Base-by-base conservation (phyloP, 1,140 invertebrate species). In the Cecropterus lyciades region DNA sequence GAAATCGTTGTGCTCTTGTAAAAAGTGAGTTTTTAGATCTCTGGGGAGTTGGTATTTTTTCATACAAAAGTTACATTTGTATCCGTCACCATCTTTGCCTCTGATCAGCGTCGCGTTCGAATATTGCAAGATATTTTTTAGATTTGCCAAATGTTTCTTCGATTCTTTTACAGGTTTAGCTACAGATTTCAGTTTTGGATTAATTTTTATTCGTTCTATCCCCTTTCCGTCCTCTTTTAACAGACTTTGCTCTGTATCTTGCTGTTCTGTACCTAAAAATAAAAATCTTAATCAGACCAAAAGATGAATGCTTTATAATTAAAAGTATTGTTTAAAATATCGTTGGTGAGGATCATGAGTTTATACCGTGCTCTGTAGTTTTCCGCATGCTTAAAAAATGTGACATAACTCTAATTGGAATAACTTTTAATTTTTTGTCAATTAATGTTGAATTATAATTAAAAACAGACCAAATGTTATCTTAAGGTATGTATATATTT, bases 81-180 rank as follows among this genome's bases (percentile, higher is more conserved):
- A 84, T 1, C 75, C 75, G 9, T 72, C 60, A 10, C 73, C 66
- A 7, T 69, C 56, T 66, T 77, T 76, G 11, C 69, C 69, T 9
- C 72, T 70, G 16, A 84, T 76, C 11, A 73, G 69, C 13, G 69
- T 82, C 4, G 77, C 79, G 49, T 84, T 84, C 0, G 79, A 78
- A 40, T 71, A 69, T 16, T 66, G 52, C 7, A 84, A 53, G 9
- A 84, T 75, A 13, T 71, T 73, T 67, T 51, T 70, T 8, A 80
- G 43, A 48, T 73, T 77, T 1, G 73, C 65, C 13, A 70, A 16
- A 57, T 73, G 67, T 52, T 73, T 74, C 16, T 59, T 43, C 27
- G 59, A 73, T 13, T 56, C 46, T 37, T 63, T 69, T 37, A 53
- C 57, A 17, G 51, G 43, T 53, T 53, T 63, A 11, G n/a, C n/a